Evolutionary conservation across 2,797 vertebrate genomes (phyloP), one percentile per base, ranked within the genome.

Genomic region (Peromyscus nudipes): DNA sequence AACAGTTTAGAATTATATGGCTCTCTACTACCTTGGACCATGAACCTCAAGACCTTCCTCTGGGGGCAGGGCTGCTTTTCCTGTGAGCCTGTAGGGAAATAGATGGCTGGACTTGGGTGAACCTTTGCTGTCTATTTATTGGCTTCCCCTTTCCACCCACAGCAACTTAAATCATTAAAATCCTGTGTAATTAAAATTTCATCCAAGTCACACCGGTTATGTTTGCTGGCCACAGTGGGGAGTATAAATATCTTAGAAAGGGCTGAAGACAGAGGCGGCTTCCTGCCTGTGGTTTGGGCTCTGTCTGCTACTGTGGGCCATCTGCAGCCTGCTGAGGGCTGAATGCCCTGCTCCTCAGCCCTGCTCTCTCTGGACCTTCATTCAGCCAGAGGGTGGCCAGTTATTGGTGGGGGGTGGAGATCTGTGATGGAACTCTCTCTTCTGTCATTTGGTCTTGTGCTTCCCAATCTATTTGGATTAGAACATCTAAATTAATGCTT

Each of bases 181-280:
- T 98, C 95, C 98, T 89, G 90, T 98, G 97, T 98, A 98, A 99
- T 99, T 99, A 98, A 98, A 97, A 96, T 98, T 98, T 98, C 95
- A 97, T 98, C 98, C 97, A 98, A 98, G 98, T 98, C 96, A 92
- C 95, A 97, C 97, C 98, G 98, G 97, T 97, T 98, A 96, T 98
- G 98, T 98, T 98, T 98, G 98, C 97, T 97, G 98, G 98, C 98
- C 98, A 92, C 98, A 98, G 96, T 29, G 95, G 96, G 96, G 97
- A 95, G 96, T 99, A 99, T 98, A 99, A 99, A 99, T 99, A 99
- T 97, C 98, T 98, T 97, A 97, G 97, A 97, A 81, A 96, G 97
- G 97, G 98, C 96, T 98, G 96, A 96, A 97, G 97, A 97, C 96
- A 98, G 98, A 98, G 98, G 96, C 97, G 96, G 96, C 97, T 98